Percentiles rank a stretch among this genome's conserved stretches.
Evolutionary conservation across 2,113 vertebrate genomes (phyloP).

Genomic region (Forbesichthys papilliferus): DNA sequence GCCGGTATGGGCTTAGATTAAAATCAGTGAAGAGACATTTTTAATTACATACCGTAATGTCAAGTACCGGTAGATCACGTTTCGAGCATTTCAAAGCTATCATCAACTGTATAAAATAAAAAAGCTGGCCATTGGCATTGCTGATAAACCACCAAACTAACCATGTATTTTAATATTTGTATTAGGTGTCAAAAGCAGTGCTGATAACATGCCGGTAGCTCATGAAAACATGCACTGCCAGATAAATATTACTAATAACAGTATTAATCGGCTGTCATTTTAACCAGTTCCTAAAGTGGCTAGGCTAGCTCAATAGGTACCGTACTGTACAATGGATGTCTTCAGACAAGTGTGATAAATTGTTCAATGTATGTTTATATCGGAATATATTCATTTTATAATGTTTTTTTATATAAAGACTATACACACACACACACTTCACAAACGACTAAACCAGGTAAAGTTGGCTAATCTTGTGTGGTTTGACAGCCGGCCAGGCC

Average conservation of each 20-base stretch:
- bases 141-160: background rate
- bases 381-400: too few species aligned
- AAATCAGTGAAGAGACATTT: slow-evolving; percentile 1
- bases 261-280: background rate
- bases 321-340: too few species aligned
- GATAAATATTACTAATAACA: slow-evolving; percentile 5
- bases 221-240: slow-evolving; percentile 7
- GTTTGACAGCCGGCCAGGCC: slow-evolving; percentile 53
- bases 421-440: background rate
- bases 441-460: background rate
- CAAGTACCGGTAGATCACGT: too few species aligned
- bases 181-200: slow-evolving; percentile 5
- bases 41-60: too few species aligned
- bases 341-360: too few species aligned
- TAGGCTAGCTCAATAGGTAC: slow-evolving; percentile 17
- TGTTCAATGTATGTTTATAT: too few species aligned
- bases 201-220: background rate
- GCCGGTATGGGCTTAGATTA: slow-evolving; percentile 40
- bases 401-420: too few species aligned
- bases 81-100: background rate
- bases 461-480: background rate
- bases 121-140: background rate
- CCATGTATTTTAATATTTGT: background rate
- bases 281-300: background rate
- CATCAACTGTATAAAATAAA: background rate